A percentile compares a stretch with the other conserved stretches of the same genome.
Conservation (phyloP, 2,797 vertebrate species). For the Halcyon leucocephala region DNA sequence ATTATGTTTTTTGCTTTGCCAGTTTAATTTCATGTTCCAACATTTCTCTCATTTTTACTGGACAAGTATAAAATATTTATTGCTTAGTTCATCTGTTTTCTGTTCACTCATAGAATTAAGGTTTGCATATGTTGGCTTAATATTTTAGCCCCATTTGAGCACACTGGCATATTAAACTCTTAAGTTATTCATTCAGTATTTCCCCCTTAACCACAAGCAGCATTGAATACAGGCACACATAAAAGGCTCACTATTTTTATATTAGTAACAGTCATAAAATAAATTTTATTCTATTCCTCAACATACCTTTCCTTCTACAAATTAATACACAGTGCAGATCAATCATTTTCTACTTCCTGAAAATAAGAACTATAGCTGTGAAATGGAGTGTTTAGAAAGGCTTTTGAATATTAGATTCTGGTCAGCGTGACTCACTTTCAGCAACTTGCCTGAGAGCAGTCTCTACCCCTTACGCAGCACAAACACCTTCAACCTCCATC, state of each 20-base stretch:
- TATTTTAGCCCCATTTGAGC: background rate
- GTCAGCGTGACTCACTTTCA: background rate
- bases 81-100: background rate
- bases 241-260: background rate
- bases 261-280: background rate
- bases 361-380: background rate
- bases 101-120: background rate
- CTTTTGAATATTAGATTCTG: background rate
- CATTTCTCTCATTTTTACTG: background rate
- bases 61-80: background rate
- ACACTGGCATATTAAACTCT: background rate
- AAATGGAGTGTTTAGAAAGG: background rate
- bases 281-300: background rate
- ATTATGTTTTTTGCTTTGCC: background rate
- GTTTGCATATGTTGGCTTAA: background rate
- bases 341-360: background rate
- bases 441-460: background rate
- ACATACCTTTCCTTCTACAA: background rate
- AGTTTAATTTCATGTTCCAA: background rate
- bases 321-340: background rate
- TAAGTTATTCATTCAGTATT: background rate
- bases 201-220: background rate
- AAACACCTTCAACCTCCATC: background rate
- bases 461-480: background rate
- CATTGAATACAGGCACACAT: background rate